Evolutionary conservation across 37 sponge, comb jelly and placozoan species (phyloP), one percentile per base, ranked within the genome.

Genomic region (Hormiphora californensis): DNA sequence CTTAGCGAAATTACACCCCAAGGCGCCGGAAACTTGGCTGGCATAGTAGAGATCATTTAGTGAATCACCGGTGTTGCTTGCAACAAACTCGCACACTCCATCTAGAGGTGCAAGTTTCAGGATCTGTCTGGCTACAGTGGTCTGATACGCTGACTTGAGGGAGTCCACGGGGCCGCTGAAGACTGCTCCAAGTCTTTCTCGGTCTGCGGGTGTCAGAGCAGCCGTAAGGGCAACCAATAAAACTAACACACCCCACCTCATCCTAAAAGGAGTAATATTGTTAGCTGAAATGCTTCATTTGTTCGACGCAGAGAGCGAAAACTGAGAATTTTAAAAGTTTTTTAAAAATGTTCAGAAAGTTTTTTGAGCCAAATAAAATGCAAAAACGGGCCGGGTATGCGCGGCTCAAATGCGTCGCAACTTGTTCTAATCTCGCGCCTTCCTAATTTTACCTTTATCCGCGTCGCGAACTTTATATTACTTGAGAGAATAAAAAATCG

Each of bases 101-200:
- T 65, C 37, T 17, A 32, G 67, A 4, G 35, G 7, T 4, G 34
- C 31, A 3, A 34, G 7, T 17, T 65, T 4, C 35, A 65, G 36
- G 9, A 65, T 65, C 3, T 17, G 32, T 33, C 37, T 65, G 7
- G 67, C 67, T 5, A 65, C 67, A 28, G 67, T 65, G 4, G 35
- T 38, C 35, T 65, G 67, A 28, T 65, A 65, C 35, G 67, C 67
- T 28, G 67, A 34, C 36, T 65, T 65, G 31, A 65, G 67, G 15
- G 67, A 65, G 35, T 65, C 67, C 3, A 65, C 35, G 15, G 67
- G 37, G 1, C 3, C 36, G 17, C 35, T 33, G 37, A 65, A 65
- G 12, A 19, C 34, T 5, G 67, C 32, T 7, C 38, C 32, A 31
- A 65, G 32, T 28, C 28, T 65, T 17, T 5, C 34, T 28, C 67